Evolutionary conservation across 2,888 invertebrate genomes (phyloP).

Genomic region (Steromphala cineraria): DNA sequence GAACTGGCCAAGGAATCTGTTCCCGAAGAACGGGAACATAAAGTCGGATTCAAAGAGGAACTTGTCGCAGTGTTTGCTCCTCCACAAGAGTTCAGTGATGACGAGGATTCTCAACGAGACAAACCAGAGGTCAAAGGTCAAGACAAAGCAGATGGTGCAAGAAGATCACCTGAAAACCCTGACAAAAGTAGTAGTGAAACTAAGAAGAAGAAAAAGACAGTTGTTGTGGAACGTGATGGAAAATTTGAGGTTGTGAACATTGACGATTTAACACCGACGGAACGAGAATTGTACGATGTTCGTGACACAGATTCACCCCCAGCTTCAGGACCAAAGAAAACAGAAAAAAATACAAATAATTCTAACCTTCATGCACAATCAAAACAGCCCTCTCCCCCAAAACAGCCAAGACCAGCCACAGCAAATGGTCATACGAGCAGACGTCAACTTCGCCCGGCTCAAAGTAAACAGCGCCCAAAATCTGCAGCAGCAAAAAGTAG

Average conservation of each 20-base stretch:
- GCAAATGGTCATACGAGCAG: slow-evolving; percentile 26
- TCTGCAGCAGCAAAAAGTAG: slow-evolving; percentile 45
- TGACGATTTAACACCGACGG: slow-evolving; percentile 65
- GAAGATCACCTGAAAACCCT: slow-evolving; percentile 38
- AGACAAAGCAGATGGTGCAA: slow-evolving; percentile 26
- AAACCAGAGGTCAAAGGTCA: slow-evolving; percentile 17
- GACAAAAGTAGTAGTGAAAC: slow-evolving; percentile 32
- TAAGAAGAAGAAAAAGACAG: slow-evolving; percentile 57
- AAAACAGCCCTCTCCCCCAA: slow-evolving; percentile 53
- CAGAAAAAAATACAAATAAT: slow-evolving; percentile 3
- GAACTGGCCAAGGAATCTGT: slow-evolving; percentile 70
- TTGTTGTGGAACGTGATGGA: slow-evolving; percentile 70
- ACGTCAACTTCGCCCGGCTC: slow-evolving; percentile 39
- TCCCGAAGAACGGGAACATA: slow-evolving; percentile 58
- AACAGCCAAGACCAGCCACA: slow-evolving; percentile 24
- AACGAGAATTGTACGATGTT: slow-evolving; percentile 28
- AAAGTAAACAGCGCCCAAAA: slow-evolving; percentile 54
- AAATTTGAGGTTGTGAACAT: slow-evolving; percentile 67
- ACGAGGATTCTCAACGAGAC: slow-evolving; percentile 27
- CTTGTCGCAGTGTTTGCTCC: slow-evolving; percentile 71
- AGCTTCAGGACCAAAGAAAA: not conserved
- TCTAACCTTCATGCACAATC: not conserved
- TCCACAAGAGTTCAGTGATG: slow-evolving; percentile 59
- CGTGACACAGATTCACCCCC: slow-evolving; percentile 3
- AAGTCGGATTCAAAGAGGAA: slow-evolving; percentile 69